Evolutionary conservation across 2,797 vertebrate genomes (phyloP), one percentile per base, ranked within the genome.

Genomic region (Crocodylus rhombifer): DNA sequence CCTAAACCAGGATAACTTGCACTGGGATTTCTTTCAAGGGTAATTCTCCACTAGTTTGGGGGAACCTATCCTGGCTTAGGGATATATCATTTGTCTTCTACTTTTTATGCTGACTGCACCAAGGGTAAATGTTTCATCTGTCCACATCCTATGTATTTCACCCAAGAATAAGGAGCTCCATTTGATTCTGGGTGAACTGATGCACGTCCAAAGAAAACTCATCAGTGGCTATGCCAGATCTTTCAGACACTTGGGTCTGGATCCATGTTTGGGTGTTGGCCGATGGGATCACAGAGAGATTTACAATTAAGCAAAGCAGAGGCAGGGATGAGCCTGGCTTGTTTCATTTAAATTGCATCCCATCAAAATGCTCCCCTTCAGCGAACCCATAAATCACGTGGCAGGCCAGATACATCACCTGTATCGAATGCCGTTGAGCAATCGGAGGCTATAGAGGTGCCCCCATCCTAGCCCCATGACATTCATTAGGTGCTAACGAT

Each of bases 321-420:
- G 85, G 56, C 30, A 80, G 12, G 62, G n/a, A 16, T 28, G 92
- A 85, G 81, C 5, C 25, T 55, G 23, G 56, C 25, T 87, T 73
- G 51, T 87, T 94, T 88, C 80, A 80, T 69, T 65, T 64, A 77
- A 78, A 42, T 88, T 93, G 84, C 94, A 89, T 90, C 84, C 93
- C 14, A 78, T 5, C 1, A 28, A 84, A 83, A 80, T 91, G 18
- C 73, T 94, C 84, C 56, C 69, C 30, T 25, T 82, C 36, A 63
- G 82, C 63, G 88, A 89, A 95, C 30, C 88, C 82, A 63, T 89
- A 92, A 90, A 51, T 94, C 91, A 92, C 80, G 76, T 81, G 63
- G 3, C 4, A 57, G 8, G 55, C 17, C 78, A 4, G 78, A 76
- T 95, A 93, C 95, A 76, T 95, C 92, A 95, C 57, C 77, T 80